phyloP scores from a whole-genome alignment of 2,113 vertebrate species.

The Perca schrenkii region DNA sequence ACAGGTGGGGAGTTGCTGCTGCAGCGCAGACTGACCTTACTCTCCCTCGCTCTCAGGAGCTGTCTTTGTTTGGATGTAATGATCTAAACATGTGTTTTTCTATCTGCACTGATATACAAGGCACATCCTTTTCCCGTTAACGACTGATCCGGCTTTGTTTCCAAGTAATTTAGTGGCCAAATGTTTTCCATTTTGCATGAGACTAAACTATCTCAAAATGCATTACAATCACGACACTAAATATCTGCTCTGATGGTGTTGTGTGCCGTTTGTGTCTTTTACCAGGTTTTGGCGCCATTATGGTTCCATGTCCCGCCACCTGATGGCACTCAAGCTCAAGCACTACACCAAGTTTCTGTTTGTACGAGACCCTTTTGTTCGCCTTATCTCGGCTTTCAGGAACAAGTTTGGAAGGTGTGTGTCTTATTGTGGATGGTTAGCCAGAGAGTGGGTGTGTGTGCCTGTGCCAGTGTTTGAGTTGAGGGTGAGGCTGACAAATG shows the following conservation, averaged over 20 bases:
- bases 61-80: conserved; percentile 6
- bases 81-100: neutral
- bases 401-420: conserved; percentile 90
- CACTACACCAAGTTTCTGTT: conserved; percentile 98
- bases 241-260: neutral
- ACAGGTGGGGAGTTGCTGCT: conserved; percentile 33
- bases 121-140: neutral
- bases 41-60: conserved; percentile 48
- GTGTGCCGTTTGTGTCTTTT: conserved; percentile 5
- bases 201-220: neutral
- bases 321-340: conserved; percentile 84
- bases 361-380: conserved; percentile 94
- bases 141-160: neutral
- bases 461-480: conserved; percentile 39
- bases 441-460: neutral
- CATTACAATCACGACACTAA: neutral
- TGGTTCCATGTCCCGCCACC: conserved; percentile 76
- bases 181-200: neutral
- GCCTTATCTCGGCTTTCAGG: conserved; percentile 95
- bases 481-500: neutral
- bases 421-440: neutral
- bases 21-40: conserved; percentile 62
- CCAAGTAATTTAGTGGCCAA: neutral
- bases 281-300: conserved; percentile 84
- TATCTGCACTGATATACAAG: neutral